Base-by-base conservation (phyloP, 2,888 invertebrate species). In the Apamea monoglypha region DNA sequence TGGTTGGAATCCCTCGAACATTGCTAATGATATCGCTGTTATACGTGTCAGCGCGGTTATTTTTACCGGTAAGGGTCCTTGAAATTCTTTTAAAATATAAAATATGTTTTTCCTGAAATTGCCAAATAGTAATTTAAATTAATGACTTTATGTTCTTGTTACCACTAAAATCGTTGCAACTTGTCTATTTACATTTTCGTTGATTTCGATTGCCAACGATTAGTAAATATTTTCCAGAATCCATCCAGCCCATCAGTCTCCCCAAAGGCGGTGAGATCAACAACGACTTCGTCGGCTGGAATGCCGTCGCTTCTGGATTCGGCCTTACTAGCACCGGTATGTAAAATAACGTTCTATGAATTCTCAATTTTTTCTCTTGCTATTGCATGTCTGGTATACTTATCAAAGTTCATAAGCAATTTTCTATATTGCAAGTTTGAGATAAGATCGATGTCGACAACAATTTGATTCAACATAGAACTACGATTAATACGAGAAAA, bases 301-400 rank as follows among this genome's bases (percentile, higher is more conserved):
- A 6, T 0, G 94, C 90, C 21, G 86, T 91, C 7, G 94, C 93
- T 36, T 94, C 95, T 78, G 95, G 95, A 79, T 95, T 81, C 73
- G 94, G 95, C 18, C 67, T 89, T 47, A 94, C 92, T 50, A 80
- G 86, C 74, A 90, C 93, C 71, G 89, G 94, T 94, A 87, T 89
- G 64, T 69, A n/a, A 63, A 36, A 32, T 47, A 8, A 14, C 50
- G 6, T 80, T 32, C 3, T n/a, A 8, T 25, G 0, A n/a, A 40
- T 32, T 40, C 25, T 61, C 6, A 6, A 12, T 1, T 44, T n/a
- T 12, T 18, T 18, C 18, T 6, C 1, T 56, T 47, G 29, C 29
- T 29, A 6, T 66, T 21, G 29, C 29, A 68, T 12, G 2, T 68
- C 44, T 21, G 29, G 12, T 44, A 25, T n/a, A 66, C 36, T 40